Conservation (phyloP, 2,113 vertebrate genomes). For the Corythaixoides concolor region DNA sequence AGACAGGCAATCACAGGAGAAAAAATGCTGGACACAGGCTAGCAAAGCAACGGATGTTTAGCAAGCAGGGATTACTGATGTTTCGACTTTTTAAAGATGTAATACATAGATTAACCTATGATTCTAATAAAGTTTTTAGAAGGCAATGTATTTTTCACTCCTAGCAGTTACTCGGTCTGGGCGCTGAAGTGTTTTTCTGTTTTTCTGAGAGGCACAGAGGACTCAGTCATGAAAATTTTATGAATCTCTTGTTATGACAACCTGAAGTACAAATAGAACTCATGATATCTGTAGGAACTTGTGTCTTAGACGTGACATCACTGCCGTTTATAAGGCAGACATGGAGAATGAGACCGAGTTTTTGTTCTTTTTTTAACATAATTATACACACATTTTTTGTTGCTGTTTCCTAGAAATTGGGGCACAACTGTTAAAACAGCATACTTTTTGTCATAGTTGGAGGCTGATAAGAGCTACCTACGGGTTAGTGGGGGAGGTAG, state of each 20-base stretch:
- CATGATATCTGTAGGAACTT: neutral
- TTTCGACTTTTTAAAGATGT: neutral
- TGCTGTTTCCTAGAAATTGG: constrained; percentile 14
- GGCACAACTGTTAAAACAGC: neutral
- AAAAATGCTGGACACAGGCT: neutral
- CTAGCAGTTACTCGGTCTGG: neutral
- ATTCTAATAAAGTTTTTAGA: neutral
- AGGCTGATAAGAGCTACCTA: neutral
- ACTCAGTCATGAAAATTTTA: neutral
- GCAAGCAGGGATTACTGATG: neutral
- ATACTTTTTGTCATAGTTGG: neutral
- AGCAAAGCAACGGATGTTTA: neutral
- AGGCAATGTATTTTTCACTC: neutral
- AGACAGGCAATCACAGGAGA: neutral
- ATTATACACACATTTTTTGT: neutral
- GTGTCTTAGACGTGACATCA: neutral
- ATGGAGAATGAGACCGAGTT: neutral
- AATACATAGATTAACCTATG: neutral
- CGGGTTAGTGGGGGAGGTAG: neutral
- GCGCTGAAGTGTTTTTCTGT: neutral
- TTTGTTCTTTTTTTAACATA: constrained; percentile 40
- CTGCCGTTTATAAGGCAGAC: neutral
- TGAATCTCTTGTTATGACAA: neutral
- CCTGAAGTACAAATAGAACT: constrained; percentile 22
- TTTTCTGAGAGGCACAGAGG: neutral